Conservation (phyloP, 2,888 invertebrate genomes). For the Hydrotaea diabolus region DNA sequence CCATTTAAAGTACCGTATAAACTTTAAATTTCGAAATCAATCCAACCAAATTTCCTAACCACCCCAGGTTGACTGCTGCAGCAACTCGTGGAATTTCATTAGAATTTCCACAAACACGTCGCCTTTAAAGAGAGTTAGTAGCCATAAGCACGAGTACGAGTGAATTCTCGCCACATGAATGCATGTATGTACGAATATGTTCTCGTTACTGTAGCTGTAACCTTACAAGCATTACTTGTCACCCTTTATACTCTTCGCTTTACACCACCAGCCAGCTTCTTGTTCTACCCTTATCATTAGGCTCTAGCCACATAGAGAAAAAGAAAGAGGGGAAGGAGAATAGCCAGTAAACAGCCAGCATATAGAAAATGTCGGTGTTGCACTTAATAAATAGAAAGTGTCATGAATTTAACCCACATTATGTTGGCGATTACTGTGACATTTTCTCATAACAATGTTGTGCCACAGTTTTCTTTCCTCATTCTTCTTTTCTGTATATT, state of each 20-base stretch:
- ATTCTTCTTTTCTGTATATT: background rate
- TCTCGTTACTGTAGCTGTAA: background rate
- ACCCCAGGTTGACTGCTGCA: background rate
- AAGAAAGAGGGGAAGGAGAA: too few relatives aligned
- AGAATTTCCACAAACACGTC: slow-evolving; percentile 1
- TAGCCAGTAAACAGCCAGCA: slow-evolving; percentile 14
- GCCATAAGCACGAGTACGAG: background rate
- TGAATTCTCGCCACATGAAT: background rate
- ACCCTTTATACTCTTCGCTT: background rate
- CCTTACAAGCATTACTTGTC: slow-evolving; percentile 21
- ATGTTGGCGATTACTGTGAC: slow-evolving; percentile 57
- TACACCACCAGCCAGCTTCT: too few relatives aligned
- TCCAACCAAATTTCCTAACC: background rate
- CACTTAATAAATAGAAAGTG: slow-evolving; percentile 57
- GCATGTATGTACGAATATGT: slow-evolving; percentile 12
- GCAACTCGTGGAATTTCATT: background rate
- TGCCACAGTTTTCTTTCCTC: background rate
- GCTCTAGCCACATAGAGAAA: background rate
- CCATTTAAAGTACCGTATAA: too few relatives aligned
- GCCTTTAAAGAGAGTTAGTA: slow-evolving; percentile 4
- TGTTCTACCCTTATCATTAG: background rate
- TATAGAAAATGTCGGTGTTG: slow-evolving; percentile 39
- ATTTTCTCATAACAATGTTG: slow-evolving; percentile 48
- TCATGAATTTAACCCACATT: slow-evolving; percentile 61
- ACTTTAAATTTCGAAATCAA: too few relatives aligned